phyloP scores from a whole-genome alignment of 2,888 invertebrate species.

The Sphaeridia pumilis region DNA sequence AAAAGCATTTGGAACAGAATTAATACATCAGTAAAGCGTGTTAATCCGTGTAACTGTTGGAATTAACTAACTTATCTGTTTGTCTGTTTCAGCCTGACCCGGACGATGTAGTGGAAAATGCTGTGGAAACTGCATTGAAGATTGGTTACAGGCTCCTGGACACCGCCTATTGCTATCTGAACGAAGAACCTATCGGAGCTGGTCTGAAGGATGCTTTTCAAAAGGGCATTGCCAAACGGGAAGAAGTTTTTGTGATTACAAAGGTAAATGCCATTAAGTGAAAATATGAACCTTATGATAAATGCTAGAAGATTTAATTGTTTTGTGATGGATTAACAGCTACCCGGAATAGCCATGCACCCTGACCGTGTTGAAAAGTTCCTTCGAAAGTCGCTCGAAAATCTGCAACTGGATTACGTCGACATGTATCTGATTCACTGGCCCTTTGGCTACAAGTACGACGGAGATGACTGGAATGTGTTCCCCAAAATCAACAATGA shows the following conservation, averaged over 20 bases:
- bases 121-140: conserved; percentile 56
- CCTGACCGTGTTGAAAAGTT: conserved; percentile 17
- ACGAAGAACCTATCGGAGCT: conserved; percentile 61
- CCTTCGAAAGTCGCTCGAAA: conserved; percentile 41
- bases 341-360: conserved; percentile 26
- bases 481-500: conserved; percentile 55
- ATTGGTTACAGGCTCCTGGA: conserved; percentile 73
- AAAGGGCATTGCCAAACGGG: conserved; percentile 53
- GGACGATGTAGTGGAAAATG: conserved; percentile 51
- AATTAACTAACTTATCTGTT: too few species aligned
- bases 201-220: conserved; percentile 59
- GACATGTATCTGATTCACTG: conserved; percentile 71
- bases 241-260: conserved; percentile 67
- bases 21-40: too few species aligned
- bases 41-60: too few species aligned
- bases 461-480: conserved; percentile 47
- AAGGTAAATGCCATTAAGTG: conserved; percentile 43
- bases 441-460: conserved; percentile 56
- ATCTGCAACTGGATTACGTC: conserved; percentile 61
- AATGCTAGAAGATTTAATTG: neutral
- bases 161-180: conserved; percentile 62
- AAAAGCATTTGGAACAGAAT: neutral
- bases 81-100: conserved; percentile 7
- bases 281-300: neutral
- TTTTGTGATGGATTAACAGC: conserved; percentile 15